These are phyloP conservation scores for Hyalella azteca DNA, from an alignment of 2,888 invertebrate species.

Conservation along the genomic window DNA sequence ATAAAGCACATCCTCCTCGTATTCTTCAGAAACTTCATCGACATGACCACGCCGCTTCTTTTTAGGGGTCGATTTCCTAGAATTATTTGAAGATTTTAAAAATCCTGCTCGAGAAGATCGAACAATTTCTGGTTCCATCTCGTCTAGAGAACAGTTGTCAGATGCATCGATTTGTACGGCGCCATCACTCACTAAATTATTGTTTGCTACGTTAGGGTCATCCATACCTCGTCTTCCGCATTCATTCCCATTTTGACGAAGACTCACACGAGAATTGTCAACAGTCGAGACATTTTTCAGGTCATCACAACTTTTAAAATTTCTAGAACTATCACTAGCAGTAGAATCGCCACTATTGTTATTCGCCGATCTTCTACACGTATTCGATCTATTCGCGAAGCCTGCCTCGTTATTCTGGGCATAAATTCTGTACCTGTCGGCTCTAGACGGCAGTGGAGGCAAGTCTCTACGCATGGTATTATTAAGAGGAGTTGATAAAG, in stretches of 20 bases:
- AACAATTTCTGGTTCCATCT: constrained; percentile 2
- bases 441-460: constrained; percentile 52
- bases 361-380: constrained; percentile 11
- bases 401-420: not conserved
- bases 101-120: constrained; percentile 1
- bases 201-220: constrained; percentile 1
- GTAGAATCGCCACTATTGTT: not conserved
- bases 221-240: not conserved
- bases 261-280: not conserved
- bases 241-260: not conserved
- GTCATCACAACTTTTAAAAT: constrained; percentile 38
- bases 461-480: constrained; percentile 47
- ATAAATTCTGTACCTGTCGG: constrained; percentile 52
- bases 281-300: not conserved
- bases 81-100: constrained; percentile 8
- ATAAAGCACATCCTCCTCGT: constrained; percentile 17
- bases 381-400: constrained; percentile 24
- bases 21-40: not conserved
- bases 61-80: not conserved
- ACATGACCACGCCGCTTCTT: not conserved
- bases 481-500: constrained; percentile 38
- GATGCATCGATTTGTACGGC: not conserved
- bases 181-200: constrained; percentile 9
- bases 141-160: too few relatives aligned
- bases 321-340: not conserved